Base-by-base conservation (phyloP, 2,888 invertebrate species). In the Empis livida region DNA sequence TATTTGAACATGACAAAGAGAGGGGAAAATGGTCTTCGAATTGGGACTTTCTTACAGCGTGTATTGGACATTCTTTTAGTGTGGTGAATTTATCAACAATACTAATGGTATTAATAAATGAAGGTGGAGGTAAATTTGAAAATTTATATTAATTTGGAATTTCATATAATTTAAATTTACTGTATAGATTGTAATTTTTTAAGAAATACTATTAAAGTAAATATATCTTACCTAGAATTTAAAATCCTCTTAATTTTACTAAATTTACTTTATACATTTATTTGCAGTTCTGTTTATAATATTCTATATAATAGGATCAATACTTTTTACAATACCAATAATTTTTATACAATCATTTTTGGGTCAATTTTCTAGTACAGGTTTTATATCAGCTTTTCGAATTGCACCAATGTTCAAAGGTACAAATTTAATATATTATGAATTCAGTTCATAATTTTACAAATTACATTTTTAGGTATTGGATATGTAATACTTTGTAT, bases 341-440 rank as follows among this genome's bases (percentile, higher is more conserved):
- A 90, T 91, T 64, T 84, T 89, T 60, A 73, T 92, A 74, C 92
- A 93, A 70, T 82, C 88, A 2, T 80, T 84, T 38, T 71, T 92
- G 58, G 92, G 92, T 42, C 92, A 92, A 63, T 88, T 89, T 64
- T 77, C 85, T 32, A 83, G 83, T 54, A 80, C 83, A 44, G 88
- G 89, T 56, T 82, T 86, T 53, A 79, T 90, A 56, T 83, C 85
- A 31, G 76, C 88, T 49, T 91, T 89, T 73, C 82, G 80, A 56
- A 81, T 86, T 54, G 80, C 80, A 53, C 91, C 92, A 6, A 72
- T 92, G 44, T 88, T 91, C 65, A 93, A 92, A 82, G 92, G 90
- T 87, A n/a, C 5, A n/a, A 35, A 5, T 20, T 20, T 14, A 10
- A 20, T 5, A 5, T 20, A 5, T 5, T 20, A 20, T 20, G 5